phyloP scores from a whole-genome alignment of 2,797 vertebrate species.

The Loriculus beryllinus region DNA sequence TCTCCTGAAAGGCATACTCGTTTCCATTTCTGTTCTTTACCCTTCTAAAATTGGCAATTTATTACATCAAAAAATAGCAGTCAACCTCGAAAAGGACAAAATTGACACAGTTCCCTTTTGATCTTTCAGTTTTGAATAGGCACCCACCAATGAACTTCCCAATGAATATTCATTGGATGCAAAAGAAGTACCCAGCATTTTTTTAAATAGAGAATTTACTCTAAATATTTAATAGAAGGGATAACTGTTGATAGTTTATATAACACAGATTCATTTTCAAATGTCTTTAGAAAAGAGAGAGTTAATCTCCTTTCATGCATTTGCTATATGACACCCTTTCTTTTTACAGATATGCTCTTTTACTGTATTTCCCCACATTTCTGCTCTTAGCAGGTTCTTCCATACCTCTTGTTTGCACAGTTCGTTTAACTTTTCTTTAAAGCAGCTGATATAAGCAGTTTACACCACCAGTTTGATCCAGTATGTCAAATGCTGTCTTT shows the following conservation, averaged over 20 bases:
- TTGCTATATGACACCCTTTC: background rate
- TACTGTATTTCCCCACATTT: background rate
- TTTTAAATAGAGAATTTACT: constrained; percentile 51
- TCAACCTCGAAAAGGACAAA: constrained; percentile 65
- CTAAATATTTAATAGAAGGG: constrained; percentile 58
- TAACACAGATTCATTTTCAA: background rate
- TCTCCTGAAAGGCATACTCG: constrained; percentile 72
- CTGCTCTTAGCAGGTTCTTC: background rate
- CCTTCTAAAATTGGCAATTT: constrained; percentile 76
- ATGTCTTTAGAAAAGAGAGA: background rate
- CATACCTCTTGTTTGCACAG: background rate
- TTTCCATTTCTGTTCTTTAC: constrained; percentile 75
- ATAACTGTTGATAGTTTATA: background rate
- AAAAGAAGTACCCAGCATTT: constrained; percentile 66
- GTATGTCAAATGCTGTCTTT: background rate
- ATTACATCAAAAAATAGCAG: constrained; percentile 71
- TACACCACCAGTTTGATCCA: background rate
- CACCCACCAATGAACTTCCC: constrained; percentile 70
- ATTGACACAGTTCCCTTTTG: constrained; percentile 75
- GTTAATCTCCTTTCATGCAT: background rate
- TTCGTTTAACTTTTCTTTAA: background rate
- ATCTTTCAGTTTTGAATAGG: constrained; percentile 72
- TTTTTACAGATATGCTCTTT: background rate
- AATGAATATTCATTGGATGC: constrained; percentile 76
- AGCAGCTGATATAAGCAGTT: background rate